Conservation (phyloP, 2,888 invertebrate genomes). For the Macaria liturata region DNA sequence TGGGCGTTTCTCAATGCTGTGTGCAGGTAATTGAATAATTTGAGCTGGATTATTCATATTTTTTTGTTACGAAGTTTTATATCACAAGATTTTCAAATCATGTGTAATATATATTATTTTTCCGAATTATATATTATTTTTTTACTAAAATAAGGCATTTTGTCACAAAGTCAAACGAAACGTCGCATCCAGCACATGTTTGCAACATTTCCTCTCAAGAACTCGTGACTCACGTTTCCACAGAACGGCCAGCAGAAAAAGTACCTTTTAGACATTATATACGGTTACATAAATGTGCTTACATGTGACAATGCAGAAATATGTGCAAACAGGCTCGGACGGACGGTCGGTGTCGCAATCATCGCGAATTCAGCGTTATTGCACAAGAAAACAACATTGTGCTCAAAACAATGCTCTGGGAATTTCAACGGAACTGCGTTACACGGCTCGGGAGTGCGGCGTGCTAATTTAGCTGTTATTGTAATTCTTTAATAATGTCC, state of each 20-base stretch:
- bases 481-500: too few species aligned
- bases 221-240: slow-evolving; percentile 22
- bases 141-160: not conserved
- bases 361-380: slow-evolving; percentile 73
- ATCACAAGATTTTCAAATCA: too few species aligned
- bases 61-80: too few species aligned
- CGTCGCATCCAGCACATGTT: not conserved
- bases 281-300: slow-evolving; percentile 2
- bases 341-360: slow-evolving; percentile 68
- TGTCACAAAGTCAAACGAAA: not conserved
- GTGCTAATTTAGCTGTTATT: not conserved
- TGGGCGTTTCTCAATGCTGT: not conserved
- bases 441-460: slow-evolving; percentile 29
- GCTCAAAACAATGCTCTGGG: slow-evolving; percentile 67
- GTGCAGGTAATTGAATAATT: too few species aligned
- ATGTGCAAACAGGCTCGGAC: slow-evolving; percentile 54
- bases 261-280: slow-evolving; percentile 48
- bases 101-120: too few species aligned
- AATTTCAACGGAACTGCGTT: slow-evolving; percentile 56
- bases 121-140: too few species aligned
- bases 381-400: slow-evolving; percentile 77
- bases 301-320: slow-evolving; percentile 59
- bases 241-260: slow-evolving; percentile 10
- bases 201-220: slow-evolving; percentile 1
- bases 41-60: too few species aligned